phyloP scores from a whole-genome alignment of 2,888 invertebrate genomes.

The Tiphia femorata region DNA sequence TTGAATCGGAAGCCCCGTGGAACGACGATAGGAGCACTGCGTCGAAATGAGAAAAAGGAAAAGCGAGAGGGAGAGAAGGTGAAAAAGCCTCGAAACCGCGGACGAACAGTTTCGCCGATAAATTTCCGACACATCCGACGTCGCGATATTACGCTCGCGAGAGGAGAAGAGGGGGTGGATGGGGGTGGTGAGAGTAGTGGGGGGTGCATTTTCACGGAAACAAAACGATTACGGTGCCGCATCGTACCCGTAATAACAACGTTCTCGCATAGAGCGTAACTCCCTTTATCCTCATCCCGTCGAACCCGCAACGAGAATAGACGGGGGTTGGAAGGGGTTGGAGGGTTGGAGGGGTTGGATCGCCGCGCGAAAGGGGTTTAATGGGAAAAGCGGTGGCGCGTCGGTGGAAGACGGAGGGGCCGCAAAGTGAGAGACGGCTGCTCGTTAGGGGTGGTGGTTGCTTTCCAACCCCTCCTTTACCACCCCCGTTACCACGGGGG shows the following conservation, averaged over 20 bases:
- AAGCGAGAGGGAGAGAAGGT: too few species aligned
- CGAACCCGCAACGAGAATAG: neutral
- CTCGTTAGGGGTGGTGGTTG: slow-evolving; percentile 42
- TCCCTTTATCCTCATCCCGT: neutral
- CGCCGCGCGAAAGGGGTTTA: slow-evolving; percentile 28
- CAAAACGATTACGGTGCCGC: too few species aligned
- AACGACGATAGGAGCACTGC: too few species aligned
- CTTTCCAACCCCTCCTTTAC: neutral
- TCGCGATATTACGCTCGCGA: neutral
- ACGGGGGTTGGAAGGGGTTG: neutral
- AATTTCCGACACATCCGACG: neutral
- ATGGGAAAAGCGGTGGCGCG: slow-evolving; percentile 38
- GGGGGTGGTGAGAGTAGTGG: neutral
- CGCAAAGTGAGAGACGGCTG: slow-evolving; percentile 44
- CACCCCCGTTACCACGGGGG: slow-evolving; percentile 2
- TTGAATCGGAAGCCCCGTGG: too few species aligned
- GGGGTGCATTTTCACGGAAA: too few species aligned
- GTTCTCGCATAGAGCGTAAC: neutral
- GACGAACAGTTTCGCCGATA: neutral
- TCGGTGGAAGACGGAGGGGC: slow-evolving; percentile 25
- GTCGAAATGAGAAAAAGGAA: too few species aligned
- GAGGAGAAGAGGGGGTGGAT: neutral
- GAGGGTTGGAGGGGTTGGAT: slow-evolving; percentile 5
- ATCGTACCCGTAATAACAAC: too few species aligned
- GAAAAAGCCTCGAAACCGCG: too few species aligned